Conservation (phyloP, 2,797 vertebrate species). For the Lithobates sylvaticus region DNA sequence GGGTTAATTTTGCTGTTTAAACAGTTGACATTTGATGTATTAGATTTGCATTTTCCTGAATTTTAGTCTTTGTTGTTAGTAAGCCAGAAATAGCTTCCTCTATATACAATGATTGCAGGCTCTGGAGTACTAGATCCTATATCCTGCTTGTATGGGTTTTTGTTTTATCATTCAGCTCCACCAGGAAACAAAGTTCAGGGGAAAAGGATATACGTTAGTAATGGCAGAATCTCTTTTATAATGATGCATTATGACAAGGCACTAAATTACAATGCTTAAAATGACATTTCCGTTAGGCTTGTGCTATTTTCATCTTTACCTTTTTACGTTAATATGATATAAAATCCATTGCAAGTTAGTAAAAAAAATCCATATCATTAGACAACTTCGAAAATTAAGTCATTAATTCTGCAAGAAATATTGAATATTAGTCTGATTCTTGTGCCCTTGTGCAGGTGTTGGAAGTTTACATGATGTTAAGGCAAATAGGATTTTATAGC, state of each 20-base stretch:
- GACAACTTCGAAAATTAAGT: neutral
- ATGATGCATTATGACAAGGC: constrained; percentile 20
- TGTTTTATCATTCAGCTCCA: constrained; percentile 23
- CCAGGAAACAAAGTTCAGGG: constrained; percentile 41
- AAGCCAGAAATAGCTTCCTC: constrained; percentile 44
- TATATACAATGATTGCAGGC: constrained; percentile 41
- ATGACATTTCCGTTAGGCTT: neutral
- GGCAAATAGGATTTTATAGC: no score
- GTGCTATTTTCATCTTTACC: neutral
- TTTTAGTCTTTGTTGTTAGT: constrained; percentile 25
- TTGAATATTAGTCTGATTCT: no score
- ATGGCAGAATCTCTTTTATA: neutral
- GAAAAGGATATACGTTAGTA: constrained; percentile 45
- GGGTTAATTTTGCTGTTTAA: neutral
- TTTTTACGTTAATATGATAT: neutral
- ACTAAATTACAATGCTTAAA: neutral
- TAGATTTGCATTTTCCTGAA: constrained; percentile 17
- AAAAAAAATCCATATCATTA: neutral
- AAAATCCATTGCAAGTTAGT: neutral
- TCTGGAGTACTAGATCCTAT: constrained; percentile 36
- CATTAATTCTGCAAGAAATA: no score
- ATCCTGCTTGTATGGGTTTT: constrained; percentile 33
- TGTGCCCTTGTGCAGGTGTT: no score
- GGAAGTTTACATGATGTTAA: no score
- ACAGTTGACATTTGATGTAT: constrained; percentile 14